These are phyloP conservation scores for Synanthedon myopaeformis DNA, from an alignment of 2,888 invertebrate genomes.

Conservation along the genomic window DNA sequence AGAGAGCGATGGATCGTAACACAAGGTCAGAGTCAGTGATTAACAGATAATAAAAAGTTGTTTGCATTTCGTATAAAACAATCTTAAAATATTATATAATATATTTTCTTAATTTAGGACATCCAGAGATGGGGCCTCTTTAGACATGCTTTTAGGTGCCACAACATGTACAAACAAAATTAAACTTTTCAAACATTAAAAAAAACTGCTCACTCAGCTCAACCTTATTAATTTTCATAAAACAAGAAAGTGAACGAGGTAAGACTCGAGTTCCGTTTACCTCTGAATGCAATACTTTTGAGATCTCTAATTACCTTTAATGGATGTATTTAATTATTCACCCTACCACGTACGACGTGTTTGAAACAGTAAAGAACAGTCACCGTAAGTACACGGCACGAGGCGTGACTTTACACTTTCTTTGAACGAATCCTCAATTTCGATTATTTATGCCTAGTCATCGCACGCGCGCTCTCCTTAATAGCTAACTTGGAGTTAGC, in stretches of 20 bases:
- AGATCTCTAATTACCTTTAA: slow-evolving; percentile 2
- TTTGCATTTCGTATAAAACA: no score
- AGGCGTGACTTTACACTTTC: slow-evolving; percentile 30
- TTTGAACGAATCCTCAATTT: slow-evolving; percentile 37
- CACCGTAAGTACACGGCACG: slow-evolving; percentile 17
- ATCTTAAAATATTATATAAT: no score
- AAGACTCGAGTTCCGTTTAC: not conserved
- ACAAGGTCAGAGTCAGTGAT: no score
- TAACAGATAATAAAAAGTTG: no score
- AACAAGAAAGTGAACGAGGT: not conserved
- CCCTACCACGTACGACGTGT: slow-evolving; percentile 10
- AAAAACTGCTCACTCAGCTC: slow-evolving; percentile 2
- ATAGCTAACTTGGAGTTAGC: slow-evolving; percentile 24
- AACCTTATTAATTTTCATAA: slow-evolving; percentile 14
- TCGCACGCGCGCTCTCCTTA: slow-evolving; percentile 28
- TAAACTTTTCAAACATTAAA: no score
- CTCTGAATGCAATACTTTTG: not conserved
- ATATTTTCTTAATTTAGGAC: no score
- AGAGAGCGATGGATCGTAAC: no score
- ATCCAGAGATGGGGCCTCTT: no score
- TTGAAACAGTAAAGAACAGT: slow-evolving; percentile 8
- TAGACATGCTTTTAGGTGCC: no score
- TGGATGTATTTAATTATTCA: not conserved
- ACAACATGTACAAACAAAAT: no score
- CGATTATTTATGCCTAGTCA: slow-evolving; percentile 40